Percentiles rank a stretch among this genome's conserved stretches.
These are phyloP conservation scores for Atta cephalotes DNA, from an alignment of 1,140 invertebrate species.

Conservation along the genomic window DNA sequence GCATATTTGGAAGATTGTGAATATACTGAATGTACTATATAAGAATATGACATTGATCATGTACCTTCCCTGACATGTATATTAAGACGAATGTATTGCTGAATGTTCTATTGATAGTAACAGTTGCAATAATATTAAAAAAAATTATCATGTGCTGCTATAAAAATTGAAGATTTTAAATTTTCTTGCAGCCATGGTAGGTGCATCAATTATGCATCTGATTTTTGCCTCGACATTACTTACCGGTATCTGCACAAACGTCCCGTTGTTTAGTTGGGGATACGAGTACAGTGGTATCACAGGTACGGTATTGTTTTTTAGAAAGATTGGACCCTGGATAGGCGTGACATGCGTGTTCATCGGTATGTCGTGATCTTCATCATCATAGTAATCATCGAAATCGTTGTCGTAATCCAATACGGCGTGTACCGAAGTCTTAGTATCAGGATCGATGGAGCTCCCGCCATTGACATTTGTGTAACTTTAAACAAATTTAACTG, in stretches of 20 bases:
- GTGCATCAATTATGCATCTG: too few species aligned
- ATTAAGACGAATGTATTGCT: too few species aligned
- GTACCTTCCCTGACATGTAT: too few species aligned
- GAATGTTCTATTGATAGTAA: too few species aligned
- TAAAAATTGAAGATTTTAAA: too few species aligned
- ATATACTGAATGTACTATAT: too few species aligned
- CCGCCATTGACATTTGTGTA: conserved; percentile 87
- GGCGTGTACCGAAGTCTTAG: conserved; percentile 90
- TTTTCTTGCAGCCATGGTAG: too few species aligned
- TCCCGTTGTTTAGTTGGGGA: conserved; percentile 93
- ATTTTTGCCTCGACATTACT: conserved; percentile 83
- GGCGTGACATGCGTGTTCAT: conserved; percentile 88
- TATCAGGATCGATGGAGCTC: conserved; percentile 83
- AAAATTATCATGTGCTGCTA: too few species aligned
- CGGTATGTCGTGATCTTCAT: conserved; percentile 83
- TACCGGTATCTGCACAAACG: conserved; percentile 94
- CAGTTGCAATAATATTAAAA: too few species aligned
- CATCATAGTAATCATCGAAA: conserved; percentile 87
- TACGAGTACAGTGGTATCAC: conserved; percentile 95
- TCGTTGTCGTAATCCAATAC: conserved; percentile 89
- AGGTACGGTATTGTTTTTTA: conserved; percentile 93
- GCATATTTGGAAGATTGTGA: too few species aligned
- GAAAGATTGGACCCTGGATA: conserved; percentile 92
- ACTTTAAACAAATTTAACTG: conserved; percentile 70
- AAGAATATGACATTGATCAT: too few species aligned